Conservation (phyloP, 2,797 vertebrate species). For the Decapterus maruadsi region DNA sequence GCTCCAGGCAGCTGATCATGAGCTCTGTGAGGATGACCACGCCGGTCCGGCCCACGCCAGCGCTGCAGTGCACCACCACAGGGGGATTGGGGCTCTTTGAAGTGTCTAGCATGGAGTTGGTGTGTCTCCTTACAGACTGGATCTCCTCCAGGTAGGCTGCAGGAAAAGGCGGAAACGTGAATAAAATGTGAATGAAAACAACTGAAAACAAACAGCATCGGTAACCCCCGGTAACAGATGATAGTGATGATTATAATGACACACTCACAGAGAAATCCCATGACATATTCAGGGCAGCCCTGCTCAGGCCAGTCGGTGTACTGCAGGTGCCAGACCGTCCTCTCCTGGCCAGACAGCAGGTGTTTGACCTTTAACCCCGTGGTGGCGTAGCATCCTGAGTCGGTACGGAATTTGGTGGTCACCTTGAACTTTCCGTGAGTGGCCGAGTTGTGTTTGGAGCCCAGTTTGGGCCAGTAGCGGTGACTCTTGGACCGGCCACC, state of each 20-base stretch:
- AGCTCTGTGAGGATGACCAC: conserved; percentile 97
- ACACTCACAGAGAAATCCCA: conserved; percentile 95
- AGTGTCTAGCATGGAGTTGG: conserved; percentile 95
- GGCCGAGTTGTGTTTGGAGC: conserved; percentile 97
- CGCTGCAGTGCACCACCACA: conserved; percentile 95
- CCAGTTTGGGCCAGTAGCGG: conserved; percentile 98
- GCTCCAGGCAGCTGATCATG: conserved; percentile 97
- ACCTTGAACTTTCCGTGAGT: conserved; percentile 99
- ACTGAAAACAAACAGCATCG: too few species aligned
- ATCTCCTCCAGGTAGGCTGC: conserved; percentile 97
- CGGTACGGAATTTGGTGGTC: conserved; percentile 98
- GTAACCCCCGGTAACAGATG: neutral
- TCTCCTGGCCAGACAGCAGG: conserved; percentile 94
- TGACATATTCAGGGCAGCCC: conserved; percentile 95
- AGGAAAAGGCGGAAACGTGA: neutral
- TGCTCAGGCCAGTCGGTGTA: conserved; percentile 99
- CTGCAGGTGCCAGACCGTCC: conserved; percentile 98
- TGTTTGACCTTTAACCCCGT: conserved; percentile 98
- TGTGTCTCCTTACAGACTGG: conserved; percentile 96
- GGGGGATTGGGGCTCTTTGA: conserved; percentile 91
- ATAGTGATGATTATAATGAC: neutral
- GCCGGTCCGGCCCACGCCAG: conserved; percentile 94
- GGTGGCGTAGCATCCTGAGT: conserved; percentile 97
- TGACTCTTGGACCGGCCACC: conserved; percentile 95
- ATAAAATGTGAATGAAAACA: too few species aligned